These are phyloP conservation scores for Piaya cayana DNA, from an alignment of 2,113 vertebrate species.

Conservation along the genomic window DNA sequence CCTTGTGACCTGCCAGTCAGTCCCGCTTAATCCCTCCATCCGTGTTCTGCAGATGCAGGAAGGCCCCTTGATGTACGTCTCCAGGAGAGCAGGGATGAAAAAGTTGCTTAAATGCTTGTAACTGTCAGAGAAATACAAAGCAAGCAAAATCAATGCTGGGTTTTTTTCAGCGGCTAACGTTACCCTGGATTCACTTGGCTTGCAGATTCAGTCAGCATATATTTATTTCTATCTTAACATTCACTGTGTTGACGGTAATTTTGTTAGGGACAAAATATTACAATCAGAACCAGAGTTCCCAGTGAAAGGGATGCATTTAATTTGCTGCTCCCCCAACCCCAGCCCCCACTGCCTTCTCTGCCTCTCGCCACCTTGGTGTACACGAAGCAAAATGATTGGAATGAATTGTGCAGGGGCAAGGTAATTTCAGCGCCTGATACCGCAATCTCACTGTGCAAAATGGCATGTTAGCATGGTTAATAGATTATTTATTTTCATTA, in stretches of 20 bases:
- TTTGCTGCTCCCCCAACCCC: neutral
- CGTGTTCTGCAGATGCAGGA: neutral
- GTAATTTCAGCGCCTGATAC: neutral
- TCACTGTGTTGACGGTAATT: constrained; percentile 22
- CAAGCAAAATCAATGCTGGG: neutral
- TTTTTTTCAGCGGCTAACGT: neutral
- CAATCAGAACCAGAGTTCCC: neutral
- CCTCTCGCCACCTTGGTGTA: neutral
- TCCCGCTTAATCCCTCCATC: neutral
- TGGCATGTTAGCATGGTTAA: neutral
- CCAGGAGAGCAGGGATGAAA: neutral
- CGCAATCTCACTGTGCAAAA: neutral
- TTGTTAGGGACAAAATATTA: constrained; percentile 11
- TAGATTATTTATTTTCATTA: constrained; percentile 51
- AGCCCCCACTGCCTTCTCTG: neutral
- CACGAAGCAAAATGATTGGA: neutral
- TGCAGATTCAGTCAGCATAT: neutral
- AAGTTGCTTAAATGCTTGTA: constrained; percentile 1
- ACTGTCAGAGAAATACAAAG: constrained; percentile 29
- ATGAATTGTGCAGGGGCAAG: neutral
- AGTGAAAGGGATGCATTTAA: neutral
- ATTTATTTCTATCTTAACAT: neutral
- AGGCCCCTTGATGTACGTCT: neutral
- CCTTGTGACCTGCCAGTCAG: neutral
- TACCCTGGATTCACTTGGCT: neutral